Evolutionary conservation across 2,888 invertebrate species (phyloP).

Genomic region (Reticulitermes lucifugus): DNA sequence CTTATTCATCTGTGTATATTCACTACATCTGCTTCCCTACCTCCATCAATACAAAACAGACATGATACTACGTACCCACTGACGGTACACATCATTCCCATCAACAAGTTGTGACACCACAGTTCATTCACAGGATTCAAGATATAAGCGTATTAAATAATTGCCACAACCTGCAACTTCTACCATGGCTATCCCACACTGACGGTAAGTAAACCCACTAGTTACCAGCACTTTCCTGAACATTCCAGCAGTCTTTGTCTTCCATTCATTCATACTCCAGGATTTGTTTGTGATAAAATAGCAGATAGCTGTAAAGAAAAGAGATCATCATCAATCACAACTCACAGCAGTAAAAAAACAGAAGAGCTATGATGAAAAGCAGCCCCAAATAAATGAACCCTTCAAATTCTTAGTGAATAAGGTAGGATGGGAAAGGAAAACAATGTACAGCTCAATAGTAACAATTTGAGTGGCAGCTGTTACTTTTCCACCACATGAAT

Average conservation of each 20-base stretch:
- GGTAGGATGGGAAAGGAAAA: too few relatives aligned
- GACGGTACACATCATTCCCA: not conserved
- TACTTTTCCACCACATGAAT: too few relatives aligned
- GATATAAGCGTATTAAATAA: conserved; percentile 6
- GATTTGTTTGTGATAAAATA: conserved; percentile 97
- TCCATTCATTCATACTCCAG: conserved; percentile 74
- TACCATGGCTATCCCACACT: not conserved
- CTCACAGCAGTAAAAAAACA: not conserved
- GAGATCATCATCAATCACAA: not conserved
- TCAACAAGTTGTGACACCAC: not conserved
- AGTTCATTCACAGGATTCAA: not conserved
- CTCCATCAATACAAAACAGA: not conserved
- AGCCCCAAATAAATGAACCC: too few relatives aligned
- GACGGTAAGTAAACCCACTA: not conserved
- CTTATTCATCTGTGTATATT: not conserved
- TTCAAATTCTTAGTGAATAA: too few relatives aligned
- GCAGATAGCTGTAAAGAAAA: conserved; percentile 77
- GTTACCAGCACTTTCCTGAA: not conserved
- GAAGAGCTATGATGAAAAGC: not conserved
- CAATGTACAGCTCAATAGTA: too few relatives aligned
- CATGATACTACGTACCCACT: not conserved
- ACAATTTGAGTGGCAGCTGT: too few relatives aligned
- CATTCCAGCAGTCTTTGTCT: not conserved
- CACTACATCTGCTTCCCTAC: not conserved
- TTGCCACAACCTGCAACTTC: not conserved